A percentile compares a stretch with the other conserved stretches of the same genome.
These are phyloP conservation scores for Zonitis immaculata DNA, from an alignment of 2,888 invertebrate species.

Conservation along the genomic window DNA sequence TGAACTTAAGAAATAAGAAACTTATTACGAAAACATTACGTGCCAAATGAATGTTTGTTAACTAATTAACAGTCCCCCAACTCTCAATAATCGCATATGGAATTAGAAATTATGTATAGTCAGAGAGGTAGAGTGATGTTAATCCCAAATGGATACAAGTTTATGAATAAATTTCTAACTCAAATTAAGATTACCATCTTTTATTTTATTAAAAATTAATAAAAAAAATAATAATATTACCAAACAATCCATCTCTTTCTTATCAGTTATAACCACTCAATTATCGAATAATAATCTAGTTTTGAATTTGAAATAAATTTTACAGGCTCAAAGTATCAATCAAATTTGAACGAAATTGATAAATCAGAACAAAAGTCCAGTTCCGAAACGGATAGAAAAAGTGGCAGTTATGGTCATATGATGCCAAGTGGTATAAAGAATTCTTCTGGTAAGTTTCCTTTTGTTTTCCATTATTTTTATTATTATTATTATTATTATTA, in stretches of 20 bases:
- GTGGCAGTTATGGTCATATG: conserved; percentile 45
- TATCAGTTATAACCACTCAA: neutral
- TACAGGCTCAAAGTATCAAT: conserved; percentile 71
- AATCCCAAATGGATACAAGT: conserved; percentile 18
- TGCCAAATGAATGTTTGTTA: conserved; percentile 2
- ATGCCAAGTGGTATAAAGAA: conserved; percentile 16
- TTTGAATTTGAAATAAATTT: conserved; percentile 24
- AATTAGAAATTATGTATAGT: conserved; percentile 14
- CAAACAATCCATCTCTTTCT: conserved; percentile 5
- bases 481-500: neutral
- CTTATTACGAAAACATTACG: neutral
- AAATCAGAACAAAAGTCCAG: conserved; percentile 73
- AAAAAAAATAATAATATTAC: neutral
- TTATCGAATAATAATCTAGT: too few species aligned
- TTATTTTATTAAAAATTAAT: neutral
- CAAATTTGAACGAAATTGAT: conserved; percentile 70
- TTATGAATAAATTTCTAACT: conserved; percentile 20
- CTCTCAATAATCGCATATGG: conserved; percentile 13
- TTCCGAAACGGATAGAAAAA: conserved; percentile 47
- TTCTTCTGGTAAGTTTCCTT: conserved; percentile 27
- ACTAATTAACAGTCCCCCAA: conserved; percentile 9
- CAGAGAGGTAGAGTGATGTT: conserved; percentile 14
- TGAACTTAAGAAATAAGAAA: too few species aligned
- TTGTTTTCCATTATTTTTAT: neutral
- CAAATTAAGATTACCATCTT: conserved; percentile 18